Conservation (phyloP, 2,797 vertebrate genomes). For the Carcharodon carcharias region DNA sequence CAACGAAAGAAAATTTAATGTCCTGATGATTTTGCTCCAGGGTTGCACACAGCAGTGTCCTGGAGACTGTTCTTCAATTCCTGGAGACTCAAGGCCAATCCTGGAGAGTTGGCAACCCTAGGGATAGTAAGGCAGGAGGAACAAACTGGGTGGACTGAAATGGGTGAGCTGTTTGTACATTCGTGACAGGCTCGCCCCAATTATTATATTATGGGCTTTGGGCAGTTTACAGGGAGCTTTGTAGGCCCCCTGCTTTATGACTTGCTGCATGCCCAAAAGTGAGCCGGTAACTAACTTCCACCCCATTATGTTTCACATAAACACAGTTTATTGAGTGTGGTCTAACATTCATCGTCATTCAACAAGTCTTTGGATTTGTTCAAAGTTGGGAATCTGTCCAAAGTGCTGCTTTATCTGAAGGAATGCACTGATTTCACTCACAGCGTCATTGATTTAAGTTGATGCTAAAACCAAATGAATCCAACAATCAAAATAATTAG, state of each 20-base stretch:
- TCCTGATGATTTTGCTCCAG: too few relatives aligned
- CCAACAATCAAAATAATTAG: not conserved
- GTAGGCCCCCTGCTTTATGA: not conserved
- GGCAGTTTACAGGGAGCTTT: not conserved
- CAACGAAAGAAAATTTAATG: too few relatives aligned
- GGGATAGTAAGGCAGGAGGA: not conserved
- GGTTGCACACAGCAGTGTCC: too few relatives aligned
- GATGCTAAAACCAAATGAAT: not conserved
- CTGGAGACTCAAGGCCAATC: too few relatives aligned
- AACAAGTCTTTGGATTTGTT: not conserved
- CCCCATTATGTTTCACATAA: not conserved
- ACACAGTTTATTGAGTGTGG: not conserved
- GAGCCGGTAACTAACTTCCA: not conserved
- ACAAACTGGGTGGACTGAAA: not conserved
- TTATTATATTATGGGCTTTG: not conserved
- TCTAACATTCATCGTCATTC: not conserved
- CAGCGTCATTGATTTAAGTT: not conserved
- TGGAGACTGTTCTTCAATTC: too few relatives aligned
- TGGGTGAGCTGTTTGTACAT: not conserved
- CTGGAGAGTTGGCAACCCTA: too few relatives aligned
- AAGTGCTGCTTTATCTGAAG: not conserved
- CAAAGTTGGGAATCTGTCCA: constrained; percentile 9
- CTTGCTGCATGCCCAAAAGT: not conserved
- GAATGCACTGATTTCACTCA: not conserved
- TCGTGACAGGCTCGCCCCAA: not conserved